Conservation (phyloP, 2,113 vertebrate species). For the Perognathus longimembris region DNA sequence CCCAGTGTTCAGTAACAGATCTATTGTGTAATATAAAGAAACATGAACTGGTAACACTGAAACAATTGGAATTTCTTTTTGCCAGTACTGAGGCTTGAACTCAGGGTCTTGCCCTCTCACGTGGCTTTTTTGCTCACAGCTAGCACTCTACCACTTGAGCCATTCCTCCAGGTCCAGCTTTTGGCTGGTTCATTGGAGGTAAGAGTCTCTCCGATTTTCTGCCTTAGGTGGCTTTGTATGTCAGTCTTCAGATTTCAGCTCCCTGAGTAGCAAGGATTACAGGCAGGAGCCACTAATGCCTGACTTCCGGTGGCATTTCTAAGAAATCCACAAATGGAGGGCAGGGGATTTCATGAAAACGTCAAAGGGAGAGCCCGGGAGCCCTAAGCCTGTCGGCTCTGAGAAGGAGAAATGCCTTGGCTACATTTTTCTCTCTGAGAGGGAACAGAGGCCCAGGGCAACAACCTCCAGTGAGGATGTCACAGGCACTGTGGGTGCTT, state of each 20-base stretch:
- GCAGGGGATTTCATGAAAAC: background rate
- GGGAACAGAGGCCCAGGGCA: background rate
- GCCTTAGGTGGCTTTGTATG: too few relatives aligned
- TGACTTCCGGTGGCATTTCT: background rate
- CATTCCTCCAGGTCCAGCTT: too few relatives aligned
- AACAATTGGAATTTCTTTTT: too few relatives aligned
- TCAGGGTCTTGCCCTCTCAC: too few relatives aligned
- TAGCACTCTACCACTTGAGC: too few relatives aligned
- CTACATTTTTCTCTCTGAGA: conserved; percentile 9
- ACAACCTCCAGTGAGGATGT: background rate
- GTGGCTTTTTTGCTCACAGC: too few relatives aligned
- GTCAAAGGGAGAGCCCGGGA: background rate
- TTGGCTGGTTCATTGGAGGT: too few relatives aligned
- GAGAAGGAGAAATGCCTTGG: background rate
- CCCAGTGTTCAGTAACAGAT: background rate
- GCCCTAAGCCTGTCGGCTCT: background rate
- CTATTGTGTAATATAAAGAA: background rate
- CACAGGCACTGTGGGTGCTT: background rate
- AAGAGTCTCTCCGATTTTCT: too few relatives aligned
- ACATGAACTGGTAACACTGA: background rate
- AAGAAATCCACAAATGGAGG: background rate
- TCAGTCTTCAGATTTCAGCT: too few relatives aligned
- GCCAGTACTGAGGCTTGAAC: too few relatives aligned
- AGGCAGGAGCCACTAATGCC: too few relatives aligned
- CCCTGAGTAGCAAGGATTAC: too few relatives aligned